phyloP scores from a whole-genome alignment of 2,888 invertebrate genomes.

The Xanthia togata region DNA sequence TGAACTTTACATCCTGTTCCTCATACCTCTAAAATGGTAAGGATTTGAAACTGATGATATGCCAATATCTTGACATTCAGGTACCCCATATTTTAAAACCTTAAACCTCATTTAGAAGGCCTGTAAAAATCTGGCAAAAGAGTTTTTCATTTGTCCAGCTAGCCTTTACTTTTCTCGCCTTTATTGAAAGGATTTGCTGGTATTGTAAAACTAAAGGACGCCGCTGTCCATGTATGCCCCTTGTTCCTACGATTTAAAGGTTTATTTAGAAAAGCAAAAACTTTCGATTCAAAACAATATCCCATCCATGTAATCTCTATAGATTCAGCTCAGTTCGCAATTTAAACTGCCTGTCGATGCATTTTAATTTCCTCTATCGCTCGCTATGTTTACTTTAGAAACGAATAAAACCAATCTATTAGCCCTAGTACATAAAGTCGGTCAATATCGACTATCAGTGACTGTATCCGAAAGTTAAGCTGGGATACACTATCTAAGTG shows the following conservation, averaged over 20 bases:
- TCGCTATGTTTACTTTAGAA: background rate
- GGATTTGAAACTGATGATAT: too few relatives aligned
- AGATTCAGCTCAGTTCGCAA: background rate
- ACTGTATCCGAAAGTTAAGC: conserved; percentile 21
- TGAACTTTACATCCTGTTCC: too few relatives aligned
- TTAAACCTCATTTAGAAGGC: too few relatives aligned
- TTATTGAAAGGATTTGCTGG: too few relatives aligned
- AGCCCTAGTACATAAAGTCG: background rate
- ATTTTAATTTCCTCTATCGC: conserved; percentile 21
- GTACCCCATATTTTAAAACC: too few relatives aligned
- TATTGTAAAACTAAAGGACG: background rate
- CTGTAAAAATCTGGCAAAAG: background rate
- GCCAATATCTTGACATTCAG: too few relatives aligned
- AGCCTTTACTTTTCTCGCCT: too few relatives aligned
- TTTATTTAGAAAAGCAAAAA: background rate
- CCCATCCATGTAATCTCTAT: background rate
- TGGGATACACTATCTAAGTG: conserved; percentile 34
- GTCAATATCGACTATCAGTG: conserved; percentile 24
- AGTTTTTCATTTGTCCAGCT: background rate
- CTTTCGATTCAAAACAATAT: background rate
- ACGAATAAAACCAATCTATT: conserved; percentile 5
- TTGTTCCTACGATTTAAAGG: too few relatives aligned
- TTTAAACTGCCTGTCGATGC: background rate
- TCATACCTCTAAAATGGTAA: too few relatives aligned
- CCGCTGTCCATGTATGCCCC: background rate